Conservation (phyloP, 1,140 invertebrate genomes). For the Penaeus indicus region DNA sequence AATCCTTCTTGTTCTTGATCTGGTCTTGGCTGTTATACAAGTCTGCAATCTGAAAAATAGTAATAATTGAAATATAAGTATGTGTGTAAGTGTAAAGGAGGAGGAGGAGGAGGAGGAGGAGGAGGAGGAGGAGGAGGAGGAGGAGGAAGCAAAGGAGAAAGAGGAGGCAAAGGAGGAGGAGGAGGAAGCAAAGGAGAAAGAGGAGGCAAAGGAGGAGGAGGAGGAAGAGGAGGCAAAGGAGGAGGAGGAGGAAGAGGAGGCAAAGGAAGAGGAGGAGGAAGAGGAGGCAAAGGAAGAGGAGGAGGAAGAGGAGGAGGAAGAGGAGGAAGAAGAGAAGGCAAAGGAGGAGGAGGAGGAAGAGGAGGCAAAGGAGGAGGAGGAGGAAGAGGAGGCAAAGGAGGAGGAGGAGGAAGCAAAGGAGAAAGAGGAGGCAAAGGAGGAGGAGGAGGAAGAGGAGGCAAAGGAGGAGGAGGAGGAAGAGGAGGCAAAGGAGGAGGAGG, state of each 20-base stretch:
- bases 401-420: not conserved
- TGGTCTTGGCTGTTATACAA: slow-evolving; percentile 93
- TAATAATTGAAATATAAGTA: not conserved
- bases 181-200: not conserved
- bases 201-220: not conserved
- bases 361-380: not conserved
- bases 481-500: no score
- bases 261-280: not conserved
- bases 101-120: not conserved
- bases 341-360: not conserved
- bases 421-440: not conserved
- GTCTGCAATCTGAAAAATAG: slow-evolving; percentile 73
- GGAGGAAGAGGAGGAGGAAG: not conserved
- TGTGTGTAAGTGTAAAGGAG: not conserved
- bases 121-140: not conserved
- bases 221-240: not conserved
- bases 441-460: no score
- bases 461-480: no score
- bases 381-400: not conserved
- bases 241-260: not conserved
- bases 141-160: slow-evolving; percentile 62
- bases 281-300: not conserved
- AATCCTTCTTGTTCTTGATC: slow-evolving; percentile 83
- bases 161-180: slow-evolving; percentile 31
- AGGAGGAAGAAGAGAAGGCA: not conserved